Conservation (phyloP, 1,140 invertebrate genomes). For the Lepidurus couesii region DNA sequence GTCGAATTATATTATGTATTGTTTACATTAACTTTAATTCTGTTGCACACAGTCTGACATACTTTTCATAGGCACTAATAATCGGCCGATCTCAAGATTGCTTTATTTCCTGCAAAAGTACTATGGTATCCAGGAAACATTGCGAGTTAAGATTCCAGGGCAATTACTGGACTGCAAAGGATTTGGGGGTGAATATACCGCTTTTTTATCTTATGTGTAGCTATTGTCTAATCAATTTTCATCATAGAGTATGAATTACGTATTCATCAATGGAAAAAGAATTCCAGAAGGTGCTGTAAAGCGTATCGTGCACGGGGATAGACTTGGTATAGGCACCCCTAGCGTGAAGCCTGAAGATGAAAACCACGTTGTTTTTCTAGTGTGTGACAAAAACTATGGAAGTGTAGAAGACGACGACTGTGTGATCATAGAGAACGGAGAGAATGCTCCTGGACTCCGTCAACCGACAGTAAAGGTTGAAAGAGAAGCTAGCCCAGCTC, state of each 20-base stretch:
- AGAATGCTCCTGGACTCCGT: neutral
- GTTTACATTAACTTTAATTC: neutral
- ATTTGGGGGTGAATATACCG: neutral
- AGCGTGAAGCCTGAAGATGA: neutral
- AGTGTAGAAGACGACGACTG: neutral
- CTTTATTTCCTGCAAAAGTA: conserved; percentile 26
- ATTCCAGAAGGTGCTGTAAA: neutral
- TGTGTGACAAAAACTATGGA: neutral
- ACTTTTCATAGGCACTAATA: neutral
- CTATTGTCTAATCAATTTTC: neutral
- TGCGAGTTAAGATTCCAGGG: neutral
- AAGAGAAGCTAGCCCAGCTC: neutral
- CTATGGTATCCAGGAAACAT: conserved; percentile 25
- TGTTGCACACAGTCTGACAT: neutral
- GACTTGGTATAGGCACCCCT: conserved; percentile 18
- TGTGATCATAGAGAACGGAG: neutral
- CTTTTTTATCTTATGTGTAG: neutral
- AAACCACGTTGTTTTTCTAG: neutral
- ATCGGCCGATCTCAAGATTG: neutral
- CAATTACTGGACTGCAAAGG: conserved; percentile 23
- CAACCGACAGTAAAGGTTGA: conserved; percentile 23
- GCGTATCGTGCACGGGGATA: neutral
- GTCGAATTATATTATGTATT: neutral
- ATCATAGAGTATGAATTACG: conserved; percentile 29
- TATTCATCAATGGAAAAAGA: conserved; percentile 1